Base-by-base conservation (phyloP, 2,888 invertebrate species). In the Syrphus vitripennis region DNA sequence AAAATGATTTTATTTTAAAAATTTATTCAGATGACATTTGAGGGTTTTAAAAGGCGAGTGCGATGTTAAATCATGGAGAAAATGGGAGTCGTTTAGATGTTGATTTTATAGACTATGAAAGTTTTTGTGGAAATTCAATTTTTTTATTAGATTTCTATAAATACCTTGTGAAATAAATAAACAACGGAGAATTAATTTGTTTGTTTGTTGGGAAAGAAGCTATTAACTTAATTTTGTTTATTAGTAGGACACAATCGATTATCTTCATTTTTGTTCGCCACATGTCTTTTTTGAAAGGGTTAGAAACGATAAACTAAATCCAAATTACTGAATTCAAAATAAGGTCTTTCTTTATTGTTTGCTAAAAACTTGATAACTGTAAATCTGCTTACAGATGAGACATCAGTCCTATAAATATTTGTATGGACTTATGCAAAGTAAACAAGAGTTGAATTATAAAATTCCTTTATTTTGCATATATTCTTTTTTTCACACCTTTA, bases 1-100 rank as follows among this genome's bases (percentile, higher is more conserved):
- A 34, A 45, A 83, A 71, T 57, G 75, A 80, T 75, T 65, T 65
- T 63, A 74, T 83, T 80, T 80, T 45, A 59, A 76, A 76, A 79
- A 21, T 74, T 69, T 63, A 79, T 69, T 53, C 83, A 16, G 55
- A 53, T 70, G 83, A 80, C 75, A 75, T 75, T 67, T 50, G n/a
- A 26, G 24, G 16, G 61, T 72, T 55, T 63, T 21, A 71, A 80
- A 71, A 80, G 75, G 59, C 24, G 57, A 71, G 70, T 75, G 75
- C 59, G 67, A 61, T 40, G 45, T 76, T 76, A 80, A 84, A 84
- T 84, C 70, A 50, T 50, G 57, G 40, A 71, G 75, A 80, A 75
- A 80, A 83, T 80, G 75, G 50, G 70, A 71, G 19, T 74, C 69
- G 50, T 80, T 83, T 75, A 29, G 75, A 70, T 55, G 57, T 50